phyloP scores from a whole-genome alignment of 2,113 vertebrate genomes.

The rat (Rattus norvegicus) region DNA sequence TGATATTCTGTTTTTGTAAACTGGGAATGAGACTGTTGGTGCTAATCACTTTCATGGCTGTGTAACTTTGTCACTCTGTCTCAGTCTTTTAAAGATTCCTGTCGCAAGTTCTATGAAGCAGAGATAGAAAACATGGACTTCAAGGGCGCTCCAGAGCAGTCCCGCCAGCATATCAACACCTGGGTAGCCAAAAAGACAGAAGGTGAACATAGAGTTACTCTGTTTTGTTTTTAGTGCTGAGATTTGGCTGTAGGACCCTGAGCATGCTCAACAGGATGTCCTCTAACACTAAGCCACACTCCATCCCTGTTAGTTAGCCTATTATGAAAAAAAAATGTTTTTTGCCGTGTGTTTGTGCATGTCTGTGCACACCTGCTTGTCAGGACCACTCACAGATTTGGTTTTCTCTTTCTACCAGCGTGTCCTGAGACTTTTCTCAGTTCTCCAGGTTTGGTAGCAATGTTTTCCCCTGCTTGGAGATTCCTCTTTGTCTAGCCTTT shows the following conservation, averaged over 20 bases:
- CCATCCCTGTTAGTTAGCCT: not conserved
- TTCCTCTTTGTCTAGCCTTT: not conserved
- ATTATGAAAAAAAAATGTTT: not conserved
- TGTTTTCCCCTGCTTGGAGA: not conserved
- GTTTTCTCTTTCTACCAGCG: not conserved
- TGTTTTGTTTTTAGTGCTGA: constrained; percentile 62
- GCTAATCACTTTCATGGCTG: not conserved
- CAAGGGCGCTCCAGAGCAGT: not conserved
- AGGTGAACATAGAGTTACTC: not conserved
- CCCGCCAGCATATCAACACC: not conserved
- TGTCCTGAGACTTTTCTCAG: not conserved
- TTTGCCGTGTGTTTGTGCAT: not conserved
- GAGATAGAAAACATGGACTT: constrained; percentile 70
- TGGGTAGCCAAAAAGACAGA: not conserved
- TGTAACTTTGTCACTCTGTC: not conserved
- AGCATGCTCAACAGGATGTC: not conserved
- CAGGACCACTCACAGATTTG: not conserved
- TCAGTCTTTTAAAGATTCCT: constrained; percentile 90
- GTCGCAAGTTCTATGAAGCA: constrained; percentile 89
- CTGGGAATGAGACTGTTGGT: not conserved
- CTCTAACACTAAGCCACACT: not conserved
- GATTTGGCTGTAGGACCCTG: not conserved
- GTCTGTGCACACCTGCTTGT: not conserved
- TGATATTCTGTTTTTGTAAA: not conserved
- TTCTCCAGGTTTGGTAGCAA: not conserved